Base-by-base conservation (phyloP, 1,140 invertebrate species). In the Chlorops oryzae region DNA sequence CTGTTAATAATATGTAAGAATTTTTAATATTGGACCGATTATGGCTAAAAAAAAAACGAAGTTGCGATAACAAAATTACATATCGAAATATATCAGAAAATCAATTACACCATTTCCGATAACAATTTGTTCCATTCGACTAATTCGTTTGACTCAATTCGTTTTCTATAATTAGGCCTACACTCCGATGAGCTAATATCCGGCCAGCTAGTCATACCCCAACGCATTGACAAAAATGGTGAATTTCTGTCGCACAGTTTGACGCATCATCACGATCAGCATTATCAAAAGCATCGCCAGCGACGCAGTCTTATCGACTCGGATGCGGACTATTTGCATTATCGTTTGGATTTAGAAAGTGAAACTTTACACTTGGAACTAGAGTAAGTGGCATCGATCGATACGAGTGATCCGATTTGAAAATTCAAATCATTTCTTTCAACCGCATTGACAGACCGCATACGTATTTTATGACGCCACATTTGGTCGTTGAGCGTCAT, bases 401-500 rank as follows among this genome's bases (percentile, higher is more conserved):
- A 17, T 5, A 21, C 15, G 9, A 9, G 28, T 9, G 15, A 32
- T 9, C 28, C 28, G 28, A 32, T 15, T 10, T 10, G 9, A 15
- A 15, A 32, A 32, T 9, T 15, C 15, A 32, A 32, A 9, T 32
- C 22, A 47, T 21, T n/a, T 28, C 6, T 15, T 40, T 41, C 12
- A 4, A 15, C 13, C 13, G 13, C 9, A n/a, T n/a, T n/a, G n/a
- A n/a, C 70, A 80, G 75, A 58, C 80, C 85, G 12, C 81, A 80
- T 53, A 75, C 73, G 44, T 75, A 81, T 37, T 86, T 91, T 62
- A 76, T 88, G 52, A 76, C 81, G 3, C 83, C 85, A 3, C 75
- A 76, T 20, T 66, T 89, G 56, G 72, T 90, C 9, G 76, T 90
- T 35, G 88, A 92, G 73, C 77, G 81, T 24, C 80, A 81, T 56